These are phyloP conservation scores for Aurelia aurita complex sp. Pacific DNA, from an alignment of 30 jellyfish, hydroid and myxozoan genomes.

Conservation along the genomic window DNA sequence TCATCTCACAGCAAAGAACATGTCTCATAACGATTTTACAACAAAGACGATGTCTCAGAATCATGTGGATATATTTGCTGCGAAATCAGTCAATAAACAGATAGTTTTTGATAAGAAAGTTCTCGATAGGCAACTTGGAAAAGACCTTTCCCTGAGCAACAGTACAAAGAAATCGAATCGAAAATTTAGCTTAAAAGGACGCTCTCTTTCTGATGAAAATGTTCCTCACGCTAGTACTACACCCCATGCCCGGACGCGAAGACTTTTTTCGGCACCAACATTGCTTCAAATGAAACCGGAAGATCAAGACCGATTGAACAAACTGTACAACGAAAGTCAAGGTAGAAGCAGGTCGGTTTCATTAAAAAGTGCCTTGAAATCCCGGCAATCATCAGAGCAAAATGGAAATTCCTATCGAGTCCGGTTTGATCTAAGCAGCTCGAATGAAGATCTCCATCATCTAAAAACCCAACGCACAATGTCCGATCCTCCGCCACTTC, in stretches of 20 bases:
- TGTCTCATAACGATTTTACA: too few relatives aligned
- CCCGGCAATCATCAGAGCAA: slow-evolving; percentile 20
- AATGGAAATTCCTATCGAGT: slow-evolving; percentile 35
- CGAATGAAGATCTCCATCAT: slow-evolving; percentile 3
- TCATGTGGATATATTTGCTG: too few relatives aligned
- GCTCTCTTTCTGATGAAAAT: not conserved
- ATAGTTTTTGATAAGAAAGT: too few relatives aligned
- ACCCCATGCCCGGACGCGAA: not conserved
- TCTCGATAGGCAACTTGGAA: too few relatives aligned
- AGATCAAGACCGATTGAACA: slow-evolving; percentile 7
- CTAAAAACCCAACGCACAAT: not conserved
- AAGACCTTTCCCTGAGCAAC: too few relatives aligned
- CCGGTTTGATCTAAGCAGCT: slow-evolving; percentile 50
- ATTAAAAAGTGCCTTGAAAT: slow-evolving; percentile 54
- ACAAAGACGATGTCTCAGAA: too few relatives aligned
- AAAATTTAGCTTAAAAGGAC: not conserved
- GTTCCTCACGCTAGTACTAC: not conserved
- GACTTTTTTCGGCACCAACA: slow-evolving; percentile 20
- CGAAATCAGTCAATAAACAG: too few relatives aligned
- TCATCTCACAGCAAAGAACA: too few relatives aligned
- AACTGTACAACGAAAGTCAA: not conserved
- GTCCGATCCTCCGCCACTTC: not conserved
- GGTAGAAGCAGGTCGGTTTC: slow-evolving; percentile 14
- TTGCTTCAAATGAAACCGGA: slow-evolving; percentile 1
- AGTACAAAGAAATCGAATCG: too few relatives aligned